Evolutionary conservation across 2,888 invertebrate genomes (phyloP).

Genomic region (Endotricha flammealis): DNA sequence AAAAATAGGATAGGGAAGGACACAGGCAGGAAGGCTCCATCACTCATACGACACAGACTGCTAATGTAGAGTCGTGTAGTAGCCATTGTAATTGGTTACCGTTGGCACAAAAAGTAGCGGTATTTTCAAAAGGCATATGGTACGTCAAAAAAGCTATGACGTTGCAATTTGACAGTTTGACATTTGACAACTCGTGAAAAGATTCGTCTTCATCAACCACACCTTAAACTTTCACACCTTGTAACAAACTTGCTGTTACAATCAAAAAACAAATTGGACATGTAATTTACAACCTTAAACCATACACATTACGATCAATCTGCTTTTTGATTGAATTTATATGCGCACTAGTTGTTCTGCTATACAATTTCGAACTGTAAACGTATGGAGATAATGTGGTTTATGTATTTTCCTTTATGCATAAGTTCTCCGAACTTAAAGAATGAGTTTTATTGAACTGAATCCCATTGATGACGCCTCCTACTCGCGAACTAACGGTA

Average conservation of each 20-base stretch:
- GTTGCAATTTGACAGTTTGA: constrained; percentile 20
- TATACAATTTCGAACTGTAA: constrained; percentile 4
- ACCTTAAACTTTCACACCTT: constrained; percentile 17
- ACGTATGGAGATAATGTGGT: background rate
- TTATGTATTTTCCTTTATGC: too few species aligned
- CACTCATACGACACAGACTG: too few species aligned
- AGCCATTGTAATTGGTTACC: too few species aligned
- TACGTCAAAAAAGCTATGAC: background rate
- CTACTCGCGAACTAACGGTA: constrained; percentile 25
- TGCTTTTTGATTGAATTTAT: too few species aligned
- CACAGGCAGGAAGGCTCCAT: too few species aligned
- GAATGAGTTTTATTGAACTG: constrained; percentile 26
- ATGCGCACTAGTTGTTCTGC: too few species aligned
- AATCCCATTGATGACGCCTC: constrained; percentile 18
- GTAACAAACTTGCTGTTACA: background rate
- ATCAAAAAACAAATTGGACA: constrained; percentile 1
- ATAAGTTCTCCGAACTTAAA: constrained; percentile 31
- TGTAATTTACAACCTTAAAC: constrained; percentile 4
- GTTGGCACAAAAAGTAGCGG: too few species aligned
- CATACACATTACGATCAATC: too few species aligned
- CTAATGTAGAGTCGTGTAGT: too few species aligned
- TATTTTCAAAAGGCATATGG: too few species aligned
- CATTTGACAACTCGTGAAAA: constrained; percentile 18
- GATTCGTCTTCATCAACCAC: constrained; percentile 22
- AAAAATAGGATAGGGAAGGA: too few species aligned